Percentiles rank a stretch among this genome's conserved stretches.
These are phyloP conservation scores for Agonopterix heracliana DNA, from an alignment of 2,888 invertebrate species.

Conservation along the genomic window DNA sequence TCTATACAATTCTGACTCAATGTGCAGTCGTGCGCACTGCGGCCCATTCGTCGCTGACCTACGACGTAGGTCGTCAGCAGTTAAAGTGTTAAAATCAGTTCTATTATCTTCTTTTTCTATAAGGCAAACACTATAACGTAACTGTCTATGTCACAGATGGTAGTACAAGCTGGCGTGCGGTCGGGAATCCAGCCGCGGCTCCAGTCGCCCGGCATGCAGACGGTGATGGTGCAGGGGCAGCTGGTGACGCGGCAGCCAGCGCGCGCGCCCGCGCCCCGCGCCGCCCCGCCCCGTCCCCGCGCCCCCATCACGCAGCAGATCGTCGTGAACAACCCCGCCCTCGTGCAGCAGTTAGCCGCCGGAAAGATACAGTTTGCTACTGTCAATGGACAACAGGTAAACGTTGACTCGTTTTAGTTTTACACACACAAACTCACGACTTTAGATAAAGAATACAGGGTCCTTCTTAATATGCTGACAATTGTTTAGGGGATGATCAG, in stretches of 20 bases:
- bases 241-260: constrained; percentile 28
- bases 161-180: constrained; percentile 36
- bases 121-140: too few species aligned
- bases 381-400: constrained; percentile 85
- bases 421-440: too few species aligned
- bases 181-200: constrained; percentile 34
- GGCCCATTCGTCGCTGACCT: too few species aligned
- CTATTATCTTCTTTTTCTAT: too few species aligned
- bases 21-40: too few species aligned
- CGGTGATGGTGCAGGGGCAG: constrained; percentile 49
- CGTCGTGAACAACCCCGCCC: constrained; percentile 84
- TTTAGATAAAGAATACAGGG: too few species aligned
- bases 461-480: too few species aligned
- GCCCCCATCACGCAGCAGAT: constrained; percentile 78
- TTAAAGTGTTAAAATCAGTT: too few species aligned
- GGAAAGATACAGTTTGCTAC: constrained; percentile 90
- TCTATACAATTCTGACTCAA: too few species aligned
- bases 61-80: too few species aligned
- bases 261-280: constrained; percentile 24
- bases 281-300: constrained; percentile 39
- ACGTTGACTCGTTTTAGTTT: too few species aligned
- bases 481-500: too few species aligned
- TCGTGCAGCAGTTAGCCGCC: constrained; percentile 88
- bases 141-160: constrained; percentile 20
- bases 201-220: constrained; percentile 53